Conservation (phyloP, 2,113 vertebrate genomes). For the Nothobranchius furzeri region DNA sequence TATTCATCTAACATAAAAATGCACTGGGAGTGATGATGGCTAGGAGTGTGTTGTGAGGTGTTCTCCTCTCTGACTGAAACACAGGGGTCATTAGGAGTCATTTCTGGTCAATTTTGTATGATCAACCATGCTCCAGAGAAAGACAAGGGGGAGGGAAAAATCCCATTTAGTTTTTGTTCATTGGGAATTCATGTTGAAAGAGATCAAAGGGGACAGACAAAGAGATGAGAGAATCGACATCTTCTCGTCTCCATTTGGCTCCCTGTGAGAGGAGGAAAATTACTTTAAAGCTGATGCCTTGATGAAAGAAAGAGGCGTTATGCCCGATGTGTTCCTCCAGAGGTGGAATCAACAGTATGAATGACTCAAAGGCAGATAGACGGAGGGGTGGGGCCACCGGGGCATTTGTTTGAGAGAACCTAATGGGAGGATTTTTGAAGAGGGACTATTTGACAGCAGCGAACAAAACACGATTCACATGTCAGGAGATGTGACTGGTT, state of each 20-base stretch:
- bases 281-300: constrained; percentile 68
- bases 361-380: constrained; percentile 57
- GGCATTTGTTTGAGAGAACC: constrained; percentile 55
- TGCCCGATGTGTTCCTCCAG: constrained; percentile 66
- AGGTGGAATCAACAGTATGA: constrained; percentile 71
- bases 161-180: constrained; percentile 68
- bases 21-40: constrained; percentile 62
- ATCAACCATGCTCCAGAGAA: constrained; percentile 65
- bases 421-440: constrained; percentile 44
- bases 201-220: constrained; percentile 76
- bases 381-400: background rate
- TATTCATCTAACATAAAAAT: constrained; percentile 71
- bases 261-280: constrained; percentile 65
- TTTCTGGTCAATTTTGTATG: constrained; percentile 74
- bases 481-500: constrained; percentile 53
- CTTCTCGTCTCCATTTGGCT: constrained; percentile 72
- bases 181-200: constrained; percentile 63
- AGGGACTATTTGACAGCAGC: constrained; percentile 60
- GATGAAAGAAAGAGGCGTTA: constrained; percentile 66
- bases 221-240: constrained; percentile 75
- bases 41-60: constrained; percentile 56
- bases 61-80: constrained; percentile 57
- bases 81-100: constrained; percentile 71
- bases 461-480: constrained; percentile 58
- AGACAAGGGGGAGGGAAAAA: constrained; percentile 33